A percentile compares a stretch with the other conserved stretches of the same genome.
phyloP scores from a whole-genome alignment of 2,797 vertebrate genomes.

The Taeniopygia guttata region DNA sequence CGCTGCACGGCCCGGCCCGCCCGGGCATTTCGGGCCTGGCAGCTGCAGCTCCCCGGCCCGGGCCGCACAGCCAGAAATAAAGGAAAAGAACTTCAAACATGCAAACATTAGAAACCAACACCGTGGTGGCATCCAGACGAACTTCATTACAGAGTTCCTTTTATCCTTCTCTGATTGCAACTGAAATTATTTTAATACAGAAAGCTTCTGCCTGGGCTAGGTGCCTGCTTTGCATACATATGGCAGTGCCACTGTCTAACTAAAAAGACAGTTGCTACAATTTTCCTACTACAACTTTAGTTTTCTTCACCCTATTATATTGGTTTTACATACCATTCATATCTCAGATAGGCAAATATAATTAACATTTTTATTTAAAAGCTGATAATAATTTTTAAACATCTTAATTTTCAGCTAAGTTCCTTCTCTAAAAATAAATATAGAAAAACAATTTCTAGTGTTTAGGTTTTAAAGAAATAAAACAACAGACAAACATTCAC shows the following conservation, averaged over 20 bases:
- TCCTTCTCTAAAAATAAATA: background rate
- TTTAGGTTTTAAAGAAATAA: background rate
- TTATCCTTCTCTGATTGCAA: slow-evolving; percentile 1
- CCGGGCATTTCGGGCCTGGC: background rate
- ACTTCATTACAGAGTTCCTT: background rate
- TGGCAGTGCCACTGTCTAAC: background rate
- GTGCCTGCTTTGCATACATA: background rate
- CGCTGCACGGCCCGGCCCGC: background rate
- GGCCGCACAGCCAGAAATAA: background rate
- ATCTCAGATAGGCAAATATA: background rate
- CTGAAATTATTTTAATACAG: slow-evolving; percentile 1
- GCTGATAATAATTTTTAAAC: background rate
- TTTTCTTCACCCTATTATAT: background rate
- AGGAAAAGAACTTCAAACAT: slow-evolving; percentile 4
- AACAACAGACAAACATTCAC: background rate
- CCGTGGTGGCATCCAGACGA: background rate
- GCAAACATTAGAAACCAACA: background rate
- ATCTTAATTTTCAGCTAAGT: background rate
- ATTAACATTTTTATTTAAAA: background rate
- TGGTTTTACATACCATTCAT: background rate
- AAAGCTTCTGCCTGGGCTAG: background rate
- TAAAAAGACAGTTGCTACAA: background rate
- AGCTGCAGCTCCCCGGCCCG: background rate
- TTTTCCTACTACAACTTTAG: background rate
- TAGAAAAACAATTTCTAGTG: background rate